Percentiles rank a stretch among this genome's conserved stretches.
phyloP scores from a whole-genome alignment of 2,888 invertebrate genomes.

The Megastigmus dorsalis region DNA sequence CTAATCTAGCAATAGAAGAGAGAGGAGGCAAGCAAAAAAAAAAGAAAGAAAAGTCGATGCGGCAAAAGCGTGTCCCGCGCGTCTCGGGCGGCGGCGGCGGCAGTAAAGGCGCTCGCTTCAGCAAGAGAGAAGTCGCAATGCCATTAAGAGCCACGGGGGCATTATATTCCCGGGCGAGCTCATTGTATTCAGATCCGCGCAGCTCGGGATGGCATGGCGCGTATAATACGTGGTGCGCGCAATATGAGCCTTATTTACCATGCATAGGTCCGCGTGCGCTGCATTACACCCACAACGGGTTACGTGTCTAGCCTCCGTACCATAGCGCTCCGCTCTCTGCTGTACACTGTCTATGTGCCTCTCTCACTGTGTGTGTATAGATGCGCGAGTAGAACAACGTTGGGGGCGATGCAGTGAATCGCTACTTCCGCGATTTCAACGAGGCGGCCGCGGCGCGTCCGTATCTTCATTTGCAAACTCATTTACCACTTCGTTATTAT shows the following conservation, averaged over 20 bases:
- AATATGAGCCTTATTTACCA: constrained; percentile 65
- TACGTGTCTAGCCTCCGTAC: constrained; percentile 14
- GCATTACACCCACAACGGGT: constrained; percentile 61
- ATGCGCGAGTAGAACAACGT: too few species aligned
- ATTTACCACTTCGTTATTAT: constrained; percentile 53
- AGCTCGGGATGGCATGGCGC: constrained; percentile 52
- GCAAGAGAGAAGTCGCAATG: constrained; percentile 56
- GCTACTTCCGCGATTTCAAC: constrained; percentile 56
- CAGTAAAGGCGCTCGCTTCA: neutral
- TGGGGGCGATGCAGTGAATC: too few species aligned
- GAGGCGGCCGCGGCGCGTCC: constrained; percentile 12
- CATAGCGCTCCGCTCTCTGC: too few species aligned
- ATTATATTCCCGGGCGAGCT: constrained; percentile 62
- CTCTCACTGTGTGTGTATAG: too few species aligned
- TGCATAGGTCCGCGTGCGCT: constrained; percentile 63
- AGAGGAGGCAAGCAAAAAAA: too few species aligned
- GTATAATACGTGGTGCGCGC: constrained; percentile 51
- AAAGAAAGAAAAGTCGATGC: constrained; percentile 13
- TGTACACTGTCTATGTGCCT: too few species aligned
- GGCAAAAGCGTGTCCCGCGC: too few species aligned
- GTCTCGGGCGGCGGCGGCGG: neutral
- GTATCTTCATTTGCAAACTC: constrained; percentile 55
- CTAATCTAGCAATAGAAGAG: neutral
- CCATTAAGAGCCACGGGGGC: constrained; percentile 61
- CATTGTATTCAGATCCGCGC: constrained; percentile 71